Evolutionary conservation across 2,113 vertebrate genomes (phyloP).

Genomic region (Microcebus murinus): DNA sequence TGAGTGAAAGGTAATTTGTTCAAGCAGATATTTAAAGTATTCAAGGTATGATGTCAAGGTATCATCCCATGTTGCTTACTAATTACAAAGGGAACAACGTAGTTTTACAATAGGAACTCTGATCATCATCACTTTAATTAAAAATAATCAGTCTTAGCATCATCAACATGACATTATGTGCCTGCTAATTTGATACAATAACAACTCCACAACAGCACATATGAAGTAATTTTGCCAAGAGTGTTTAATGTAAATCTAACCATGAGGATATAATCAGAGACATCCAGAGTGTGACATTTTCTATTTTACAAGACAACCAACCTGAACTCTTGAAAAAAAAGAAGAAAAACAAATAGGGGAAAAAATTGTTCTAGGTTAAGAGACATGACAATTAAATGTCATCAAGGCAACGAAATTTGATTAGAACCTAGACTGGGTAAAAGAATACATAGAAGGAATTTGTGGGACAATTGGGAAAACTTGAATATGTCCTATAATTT

Average conservation of each 20-base stretch:
- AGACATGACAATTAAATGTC: not conserved
- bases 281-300: not conserved
- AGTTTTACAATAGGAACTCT: not conserved
- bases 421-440: not conserved
- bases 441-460: not conserved
- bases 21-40: not conserved
- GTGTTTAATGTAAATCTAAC: not conserved
- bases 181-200: not conserved
- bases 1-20: not conserved
- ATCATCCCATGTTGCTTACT: not conserved
- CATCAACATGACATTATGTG: not conserved
- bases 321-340: not conserved
- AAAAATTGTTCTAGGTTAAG: not conserved
- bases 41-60: not conserved
- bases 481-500: not conserved
- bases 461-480: not conserved
- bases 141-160: not conserved
- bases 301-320: not conserved
- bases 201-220: not conserved
- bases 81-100: not conserved
- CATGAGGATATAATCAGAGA: not conserved
- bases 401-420: not conserved
- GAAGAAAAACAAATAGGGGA: not conserved
- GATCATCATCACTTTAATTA: not conserved
- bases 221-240: not conserved